Evolutionary conservation across 2,888 invertebrate species (phyloP).

Genomic region (Endotricha flammealis): DNA sequence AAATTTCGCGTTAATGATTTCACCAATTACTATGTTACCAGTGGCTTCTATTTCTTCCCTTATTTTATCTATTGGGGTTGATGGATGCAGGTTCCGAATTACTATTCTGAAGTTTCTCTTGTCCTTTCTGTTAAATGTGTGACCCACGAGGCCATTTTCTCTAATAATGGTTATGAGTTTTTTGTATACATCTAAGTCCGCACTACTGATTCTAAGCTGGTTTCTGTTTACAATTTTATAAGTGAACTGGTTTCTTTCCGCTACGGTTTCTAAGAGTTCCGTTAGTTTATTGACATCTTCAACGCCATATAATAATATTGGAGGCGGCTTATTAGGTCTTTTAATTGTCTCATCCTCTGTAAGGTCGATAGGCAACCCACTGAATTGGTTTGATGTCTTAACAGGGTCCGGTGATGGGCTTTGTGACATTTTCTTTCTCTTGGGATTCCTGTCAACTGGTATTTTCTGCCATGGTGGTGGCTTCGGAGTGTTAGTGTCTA

Average conservation of each 20-base stretch:
- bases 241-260: constrained; percentile 8
- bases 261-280: neutral
- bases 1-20: constrained; percentile 1
- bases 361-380: neutral
- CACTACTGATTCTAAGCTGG: constrained; percentile 13
- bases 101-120: constrained; percentile 12
- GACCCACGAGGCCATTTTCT: constrained; percentile 15
- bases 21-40: constrained; percentile 12
- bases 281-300: no score
- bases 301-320: neutral
- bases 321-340: neutral
- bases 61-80: constrained; percentile 12
- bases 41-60: constrained; percentile 11
- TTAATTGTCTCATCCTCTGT: neutral
- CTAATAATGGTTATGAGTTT: constrained; percentile 14
- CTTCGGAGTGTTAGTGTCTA: neutral
- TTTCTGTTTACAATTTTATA: constrained; percentile 15
- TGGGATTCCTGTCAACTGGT: neutral
- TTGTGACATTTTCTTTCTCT: neutral
- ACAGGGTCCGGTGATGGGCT: neutral
- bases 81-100: constrained; percentile 14
- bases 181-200: constrained; percentile 13
- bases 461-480: neutral
- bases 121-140: constrained; percentile 16
- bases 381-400: neutral